These are phyloP conservation scores for Leguminivora glycinivorella DNA, from an alignment of 1,140 invertebrate genomes.

Conservation along the genomic window DNA sequence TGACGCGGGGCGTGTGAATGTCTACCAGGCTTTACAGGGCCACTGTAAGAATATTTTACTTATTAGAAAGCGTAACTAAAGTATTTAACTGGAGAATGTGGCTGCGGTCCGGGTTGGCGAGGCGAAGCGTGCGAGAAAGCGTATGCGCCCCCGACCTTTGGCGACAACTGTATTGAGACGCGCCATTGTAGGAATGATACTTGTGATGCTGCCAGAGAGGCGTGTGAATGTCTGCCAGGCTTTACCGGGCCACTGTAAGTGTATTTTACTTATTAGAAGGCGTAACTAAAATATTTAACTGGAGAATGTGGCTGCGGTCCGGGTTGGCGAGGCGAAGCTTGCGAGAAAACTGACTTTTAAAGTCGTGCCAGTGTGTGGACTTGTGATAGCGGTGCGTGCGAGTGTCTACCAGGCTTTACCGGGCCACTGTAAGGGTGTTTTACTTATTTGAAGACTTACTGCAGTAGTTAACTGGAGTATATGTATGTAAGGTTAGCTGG, in stretches of 20 bases:
- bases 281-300: conserved; percentile 78
- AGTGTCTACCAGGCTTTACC: conserved; percentile 85
- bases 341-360: conserved; percentile 85
- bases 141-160: conserved; percentile 86
- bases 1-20: conserved; percentile 87
- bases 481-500: no score
- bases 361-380: conserved; percentile 91
- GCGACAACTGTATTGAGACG: conserved; percentile 84
- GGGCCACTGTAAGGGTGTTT: conserved; percentile 77
- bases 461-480: conserved; percentile 83
- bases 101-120: conserved; percentile 87
- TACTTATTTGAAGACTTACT: no score
- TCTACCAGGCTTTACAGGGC: conserved; percentile 83
- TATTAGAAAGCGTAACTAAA: no score
- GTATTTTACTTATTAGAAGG: not conserved
- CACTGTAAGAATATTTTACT: conserved; percentile 53
- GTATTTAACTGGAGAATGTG: conserved; percentile 83
- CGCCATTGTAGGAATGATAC: conserved; percentile 92
- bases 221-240: conserved; percentile 84
- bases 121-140: conserved; percentile 82
- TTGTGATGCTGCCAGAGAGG: conserved; percentile 87
- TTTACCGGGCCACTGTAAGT: conserved; percentile 80
- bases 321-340: conserved; percentile 84
- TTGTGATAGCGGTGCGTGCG: conserved; percentile 86
- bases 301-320: conserved; percentile 84